Evolutionary conservation across 2,888 invertebrate species (phyloP).

Genomic region (Pasiphila rectangulata): DNA sequence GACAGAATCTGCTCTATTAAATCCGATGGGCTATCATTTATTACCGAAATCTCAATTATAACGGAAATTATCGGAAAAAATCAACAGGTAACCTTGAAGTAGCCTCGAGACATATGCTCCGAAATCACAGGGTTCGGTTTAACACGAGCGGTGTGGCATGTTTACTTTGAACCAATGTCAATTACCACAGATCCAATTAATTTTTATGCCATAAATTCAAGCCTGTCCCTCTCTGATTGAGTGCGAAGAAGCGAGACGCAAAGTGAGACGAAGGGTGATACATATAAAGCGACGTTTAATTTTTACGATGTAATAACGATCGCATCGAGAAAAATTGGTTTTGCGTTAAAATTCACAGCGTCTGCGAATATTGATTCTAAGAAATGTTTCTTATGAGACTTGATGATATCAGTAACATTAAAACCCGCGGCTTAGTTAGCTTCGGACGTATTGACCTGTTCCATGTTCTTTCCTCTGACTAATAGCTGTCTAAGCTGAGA

Average conservation of each 20-base stretch:
- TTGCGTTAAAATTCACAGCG: conserved; percentile 32
- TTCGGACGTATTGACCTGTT: too few species aligned
- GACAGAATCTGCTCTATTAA: too few species aligned
- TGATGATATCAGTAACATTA: too few species aligned
- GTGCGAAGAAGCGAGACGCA: conserved; percentile 39
- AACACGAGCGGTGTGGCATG: conserved; percentile 49
- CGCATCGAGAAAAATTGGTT: conserved; percentile 40
- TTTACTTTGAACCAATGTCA: conserved; percentile 65
- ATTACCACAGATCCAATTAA: conserved; percentile 62
- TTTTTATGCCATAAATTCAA: conserved; percentile 47
- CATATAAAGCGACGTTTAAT: conserved; percentile 63
- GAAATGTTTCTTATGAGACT: conserved; percentile 31
- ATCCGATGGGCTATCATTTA: too few species aligned
- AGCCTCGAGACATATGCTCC: conserved; percentile 41
- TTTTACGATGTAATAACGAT: conserved; percentile 63
- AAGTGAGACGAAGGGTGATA: too few species aligned
- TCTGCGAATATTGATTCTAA: conserved; percentile 39
- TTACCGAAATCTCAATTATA: conserved; percentile 39
- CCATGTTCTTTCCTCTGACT: too few species aligned
- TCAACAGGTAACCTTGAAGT: conserved; percentile 35
- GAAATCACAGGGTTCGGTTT: conserved; percentile 45
- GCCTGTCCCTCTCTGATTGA: conserved; percentile 38
- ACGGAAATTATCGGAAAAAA: conserved; percentile 37
- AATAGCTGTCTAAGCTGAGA: too few species aligned
- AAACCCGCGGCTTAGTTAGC: too few species aligned